These are phyloP conservation scores for Adoxophyes honmai DNA, from an alignment of 1,140 invertebrate species.

Conservation along the genomic window DNA sequence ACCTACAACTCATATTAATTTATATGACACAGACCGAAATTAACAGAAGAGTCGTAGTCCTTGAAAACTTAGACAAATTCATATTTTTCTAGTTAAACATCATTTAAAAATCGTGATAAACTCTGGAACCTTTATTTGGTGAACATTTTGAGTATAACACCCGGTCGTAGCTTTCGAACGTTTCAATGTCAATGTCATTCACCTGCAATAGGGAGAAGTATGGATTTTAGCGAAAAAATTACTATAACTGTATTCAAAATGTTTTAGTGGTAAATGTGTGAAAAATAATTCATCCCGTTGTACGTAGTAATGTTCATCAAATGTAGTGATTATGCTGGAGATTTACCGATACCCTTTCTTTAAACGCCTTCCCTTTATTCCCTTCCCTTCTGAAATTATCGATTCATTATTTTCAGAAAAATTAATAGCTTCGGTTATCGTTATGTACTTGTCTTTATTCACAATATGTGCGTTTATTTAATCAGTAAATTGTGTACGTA, in stretches of 20 bases:
- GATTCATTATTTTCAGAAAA: not conserved
- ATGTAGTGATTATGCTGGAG: not conserved
- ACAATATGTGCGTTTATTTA: too few relatives aligned
- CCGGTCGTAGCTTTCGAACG: not conserved
- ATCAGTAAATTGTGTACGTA: too few relatives aligned
- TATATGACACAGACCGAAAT: too few relatives aligned
- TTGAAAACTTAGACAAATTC: too few relatives aligned
- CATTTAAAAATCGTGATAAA: too few relatives aligned
- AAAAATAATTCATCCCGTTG: not conserved
- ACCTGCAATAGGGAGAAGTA: constrained; percentile 12
- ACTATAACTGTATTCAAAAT: not conserved
- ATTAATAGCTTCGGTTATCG: too few relatives aligned
- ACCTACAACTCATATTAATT: too few relatives aligned
- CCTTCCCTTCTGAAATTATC: not conserved
- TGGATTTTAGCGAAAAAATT: constrained; percentile 9
- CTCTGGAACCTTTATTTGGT: too few relatives aligned
- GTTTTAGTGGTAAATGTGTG: not conserved
- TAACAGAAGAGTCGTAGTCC: too few relatives aligned
- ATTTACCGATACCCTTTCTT: not conserved
- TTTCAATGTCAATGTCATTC: constrained; percentile 14
- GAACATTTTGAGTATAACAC: too few relatives aligned
- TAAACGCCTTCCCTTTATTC: not conserved
- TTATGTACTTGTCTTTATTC: too few relatives aligned
- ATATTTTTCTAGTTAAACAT: too few relatives aligned
- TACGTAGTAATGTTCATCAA: not conserved